These are phyloP conservation scores for Sterna hirundo DNA, from an alignment of 2,113 vertebrate species.

Conservation along the genomic window DNA sequence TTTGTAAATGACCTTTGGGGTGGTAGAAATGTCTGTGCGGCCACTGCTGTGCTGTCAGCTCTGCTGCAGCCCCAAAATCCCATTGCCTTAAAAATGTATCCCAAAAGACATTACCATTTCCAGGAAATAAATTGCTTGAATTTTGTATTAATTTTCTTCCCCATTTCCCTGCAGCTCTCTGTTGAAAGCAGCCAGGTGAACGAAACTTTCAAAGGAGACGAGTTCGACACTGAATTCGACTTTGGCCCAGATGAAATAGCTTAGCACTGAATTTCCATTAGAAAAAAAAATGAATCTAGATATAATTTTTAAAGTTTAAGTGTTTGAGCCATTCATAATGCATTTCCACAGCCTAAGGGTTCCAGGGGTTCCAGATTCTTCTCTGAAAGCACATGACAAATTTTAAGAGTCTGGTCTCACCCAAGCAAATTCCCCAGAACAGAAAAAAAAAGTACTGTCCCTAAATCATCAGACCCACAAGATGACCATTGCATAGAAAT, in stretches of 20 bases:
- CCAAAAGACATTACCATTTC: neutral
- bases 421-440: neutral
- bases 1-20: constrained; percentile 25
- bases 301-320: neutral
- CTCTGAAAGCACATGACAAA: neutral
- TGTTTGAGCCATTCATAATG: neutral
- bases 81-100: neutral
- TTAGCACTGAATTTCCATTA: neutral
- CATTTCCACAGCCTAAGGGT: neutral
- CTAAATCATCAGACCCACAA: neutral
- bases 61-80: neutral
- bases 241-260: neutral
- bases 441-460: neutral
- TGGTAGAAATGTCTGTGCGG: neutral
- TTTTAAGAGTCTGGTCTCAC: neutral
- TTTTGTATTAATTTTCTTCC: neutral
- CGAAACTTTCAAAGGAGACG: neutral
- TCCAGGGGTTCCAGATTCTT: neutral
- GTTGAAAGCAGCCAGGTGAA: neutral
- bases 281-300: neutral
- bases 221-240: neutral
- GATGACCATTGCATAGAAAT: neutral
- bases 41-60: neutral
- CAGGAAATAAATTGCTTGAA: neutral
- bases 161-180: neutral